Conservation (phyloP, 2,113 vertebrate genomes). For the Eretmochelys imbricata region DNA sequence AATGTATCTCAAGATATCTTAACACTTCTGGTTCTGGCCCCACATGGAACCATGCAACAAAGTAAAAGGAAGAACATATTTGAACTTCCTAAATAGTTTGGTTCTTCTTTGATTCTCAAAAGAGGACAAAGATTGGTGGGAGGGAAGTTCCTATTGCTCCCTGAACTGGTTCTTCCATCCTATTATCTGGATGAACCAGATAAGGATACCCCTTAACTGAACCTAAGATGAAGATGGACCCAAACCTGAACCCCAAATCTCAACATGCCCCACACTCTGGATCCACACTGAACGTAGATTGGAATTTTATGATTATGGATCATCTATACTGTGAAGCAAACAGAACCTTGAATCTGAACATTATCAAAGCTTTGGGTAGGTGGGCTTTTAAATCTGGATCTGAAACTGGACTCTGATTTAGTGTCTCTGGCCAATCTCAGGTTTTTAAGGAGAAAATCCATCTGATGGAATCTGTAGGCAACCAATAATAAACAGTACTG, state of each 20-base stretch:
- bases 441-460: background rate
- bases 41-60: background rate
- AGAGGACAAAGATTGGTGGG: background rate
- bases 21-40: conserved; percentile 6
- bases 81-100: background rate
- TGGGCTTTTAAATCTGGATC: background rate
- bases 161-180: conserved; percentile 7
- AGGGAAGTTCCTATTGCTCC: background rate
- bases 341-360: background rate
- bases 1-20: background rate
- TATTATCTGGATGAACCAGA: background rate
- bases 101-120: background rate
- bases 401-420: background rate
- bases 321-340: background rate
- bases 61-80: conserved; percentile 14
- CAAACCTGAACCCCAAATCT: background rate
- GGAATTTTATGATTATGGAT: background rate
- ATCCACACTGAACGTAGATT: background rate
- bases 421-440: background rate
- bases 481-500: conserved; percentile 25
- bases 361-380: background rate
- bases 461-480: background rate
- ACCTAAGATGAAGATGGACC: background rate
- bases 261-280: accelerated
- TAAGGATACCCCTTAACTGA: background rate